Conservation (phyloP, 2,888 invertebrate species). For the Odontocolon sp. region DNA sequence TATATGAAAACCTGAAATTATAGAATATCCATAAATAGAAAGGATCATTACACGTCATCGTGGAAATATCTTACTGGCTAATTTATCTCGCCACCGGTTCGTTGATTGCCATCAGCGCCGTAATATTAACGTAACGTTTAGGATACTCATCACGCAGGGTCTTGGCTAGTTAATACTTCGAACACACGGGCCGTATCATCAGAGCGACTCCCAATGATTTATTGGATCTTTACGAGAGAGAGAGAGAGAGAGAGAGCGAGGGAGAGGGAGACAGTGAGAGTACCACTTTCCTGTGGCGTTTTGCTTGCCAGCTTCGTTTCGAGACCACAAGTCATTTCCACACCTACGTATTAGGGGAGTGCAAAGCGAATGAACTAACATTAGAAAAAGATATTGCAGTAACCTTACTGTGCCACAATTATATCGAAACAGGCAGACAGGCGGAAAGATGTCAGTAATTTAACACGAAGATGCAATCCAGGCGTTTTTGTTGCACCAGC, state of each 20-base stretch:
- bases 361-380: slow-evolving; percentile 29
- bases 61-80: slow-evolving; percentile 18
- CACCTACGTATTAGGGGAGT: slow-evolving; percentile 77
- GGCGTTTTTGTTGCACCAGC: background rate
- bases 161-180: slow-evolving; percentile 48
- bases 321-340: slow-evolving; percentile 79
- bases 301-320: slow-evolving; percentile 44
- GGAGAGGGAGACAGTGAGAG: slow-evolving; percentile 15
- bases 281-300: slow-evolving; percentile 37
- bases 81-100: slow-evolving; percentile 25
- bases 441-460: background rate
- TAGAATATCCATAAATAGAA: background rate
- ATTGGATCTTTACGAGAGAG: slow-evolving; percentile 53
- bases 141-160: slow-evolving; percentile 18
- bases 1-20: background rate
- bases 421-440: background rate
- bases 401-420: background rate
- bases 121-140: slow-evolving; percentile 16
- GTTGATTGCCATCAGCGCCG: background rate
- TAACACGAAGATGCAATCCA: background rate
- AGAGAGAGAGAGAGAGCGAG: background rate
- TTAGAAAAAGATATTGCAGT: slow-evolving; percentile 17
- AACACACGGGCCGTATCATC: slow-evolving; percentile 53
- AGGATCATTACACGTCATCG: background rate
- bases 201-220: slow-evolving; percentile 51